These are phyloP conservation scores for Oligia latruncula DNA, from an alignment of 2,888 invertebrate genomes.

Conservation along the genomic window DNA sequence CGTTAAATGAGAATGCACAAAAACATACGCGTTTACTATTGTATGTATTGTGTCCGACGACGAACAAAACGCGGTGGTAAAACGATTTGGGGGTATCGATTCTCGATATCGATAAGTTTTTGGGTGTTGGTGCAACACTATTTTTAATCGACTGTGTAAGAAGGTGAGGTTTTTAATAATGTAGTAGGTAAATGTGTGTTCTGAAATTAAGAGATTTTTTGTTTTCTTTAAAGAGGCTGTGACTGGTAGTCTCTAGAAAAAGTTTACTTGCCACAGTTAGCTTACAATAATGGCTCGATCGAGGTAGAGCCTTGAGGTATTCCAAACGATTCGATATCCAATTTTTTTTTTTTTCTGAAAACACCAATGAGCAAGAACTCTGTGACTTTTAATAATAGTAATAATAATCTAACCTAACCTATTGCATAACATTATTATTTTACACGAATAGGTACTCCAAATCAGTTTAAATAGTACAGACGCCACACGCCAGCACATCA, in stretches of 20 bases:
- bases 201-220: too few species aligned
- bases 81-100: conserved; percentile 21
- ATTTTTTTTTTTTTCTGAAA: too few species aligned
- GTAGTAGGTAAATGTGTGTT: too few species aligned
- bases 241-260: too few species aligned
- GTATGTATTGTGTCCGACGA: conserved; percentile 8
- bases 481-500: too few species aligned
- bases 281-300: too few species aligned
- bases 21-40: conserved; percentile 44
- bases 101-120: neutral
- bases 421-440: neutral
- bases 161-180: too few species aligned
- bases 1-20: conserved; percentile 73
- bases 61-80: conserved; percentile 24
- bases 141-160: neutral
- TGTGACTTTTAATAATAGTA: neutral
- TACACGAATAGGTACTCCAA: too few species aligned
- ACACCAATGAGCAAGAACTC: neutral
- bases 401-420: neutral
- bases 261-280: too few species aligned
- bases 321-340: neutral
- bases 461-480: neutral
- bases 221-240: too few species aligned
- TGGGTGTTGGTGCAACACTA: neutral
- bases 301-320: too few species aligned